Conservation (phyloP, 2,888 invertebrate species). For the Liopterus haemorrhoidalis region DNA sequence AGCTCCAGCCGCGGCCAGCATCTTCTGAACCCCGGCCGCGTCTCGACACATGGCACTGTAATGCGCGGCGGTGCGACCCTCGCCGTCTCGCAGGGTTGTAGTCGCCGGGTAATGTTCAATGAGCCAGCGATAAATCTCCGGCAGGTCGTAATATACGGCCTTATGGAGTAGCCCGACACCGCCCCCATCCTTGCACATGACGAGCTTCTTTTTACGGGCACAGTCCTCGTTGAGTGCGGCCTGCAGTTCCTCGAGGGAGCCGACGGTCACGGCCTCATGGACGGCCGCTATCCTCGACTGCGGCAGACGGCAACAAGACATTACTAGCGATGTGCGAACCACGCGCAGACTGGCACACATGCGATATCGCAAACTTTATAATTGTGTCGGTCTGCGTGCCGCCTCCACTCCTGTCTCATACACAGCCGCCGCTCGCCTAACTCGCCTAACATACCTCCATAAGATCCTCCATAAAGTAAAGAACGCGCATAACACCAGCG, state of each 20-base stretch:
- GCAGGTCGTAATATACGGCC: slow-evolving; percentile 69
- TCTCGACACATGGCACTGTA: slow-evolving; percentile 59
- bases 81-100: slow-evolving; percentile 65
- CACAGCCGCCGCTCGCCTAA: too few species aligned
- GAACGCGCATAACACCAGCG: too few species aligned
- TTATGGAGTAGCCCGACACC: slow-evolving; percentile 74
- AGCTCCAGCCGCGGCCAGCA: slow-evolving; percentile 56
- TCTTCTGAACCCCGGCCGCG: slow-evolving; percentile 54
- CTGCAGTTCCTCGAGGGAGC: slow-evolving; percentile 63
- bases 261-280: slow-evolving; percentile 69
- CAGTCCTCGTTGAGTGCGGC: slow-evolving; percentile 47
- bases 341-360: too few species aligned
- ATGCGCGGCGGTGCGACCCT: slow-evolving; percentile 62
- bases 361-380: too few species aligned
- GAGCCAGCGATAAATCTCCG: slow-evolving; percentile 66
- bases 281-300: slow-evolving; percentile 68
- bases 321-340: too few species aligned
- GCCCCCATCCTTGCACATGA: slow-evolving; percentile 60
- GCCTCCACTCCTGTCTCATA: too few species aligned
- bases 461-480: too few species aligned
- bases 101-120: slow-evolving; percentile 61
- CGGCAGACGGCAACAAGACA: too few species aligned
- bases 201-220: slow-evolving; percentile 50
- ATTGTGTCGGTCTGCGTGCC: too few species aligned
- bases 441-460: too few species aligned